Conservation (phyloP, 2,113 vertebrate genomes). For the Psilopogon haemacephalus region DNA sequence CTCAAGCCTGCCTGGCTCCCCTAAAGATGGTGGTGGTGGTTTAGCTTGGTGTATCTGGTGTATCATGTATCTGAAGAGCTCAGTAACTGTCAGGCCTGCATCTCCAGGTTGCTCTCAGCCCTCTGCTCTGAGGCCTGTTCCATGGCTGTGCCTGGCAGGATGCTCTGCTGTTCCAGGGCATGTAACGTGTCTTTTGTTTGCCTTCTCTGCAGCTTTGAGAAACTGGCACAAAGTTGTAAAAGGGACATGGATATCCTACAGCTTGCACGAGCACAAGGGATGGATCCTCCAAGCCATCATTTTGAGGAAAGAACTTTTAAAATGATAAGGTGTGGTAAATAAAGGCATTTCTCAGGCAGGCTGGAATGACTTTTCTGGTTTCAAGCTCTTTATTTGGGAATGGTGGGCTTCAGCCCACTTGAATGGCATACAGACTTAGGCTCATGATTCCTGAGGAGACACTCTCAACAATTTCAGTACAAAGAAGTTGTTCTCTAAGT, state of each 20-base stretch:
- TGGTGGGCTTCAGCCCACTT: neutral
- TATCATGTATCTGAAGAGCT: too few species aligned
- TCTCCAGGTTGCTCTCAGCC: neutral
- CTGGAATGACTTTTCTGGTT: neutral
- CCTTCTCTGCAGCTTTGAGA: slow-evolving; percentile 85
- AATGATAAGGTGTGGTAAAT: slow-evolving; percentile 83
- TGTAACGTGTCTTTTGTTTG: neutral
- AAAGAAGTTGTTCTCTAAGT: neutral
- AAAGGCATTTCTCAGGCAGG: neutral
- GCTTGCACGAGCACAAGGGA: slow-evolving; percentile 85
- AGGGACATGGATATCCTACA: slow-evolving; percentile 90
- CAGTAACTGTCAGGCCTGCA: neutral
- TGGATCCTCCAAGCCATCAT: slow-evolving; percentile 91
- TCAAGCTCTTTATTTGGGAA: neutral
- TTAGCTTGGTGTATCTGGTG: neutral
- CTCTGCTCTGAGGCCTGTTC: neutral
- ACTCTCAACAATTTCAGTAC: neutral
- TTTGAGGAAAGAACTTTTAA: slow-evolving; percentile 91
- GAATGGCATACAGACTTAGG: neutral
- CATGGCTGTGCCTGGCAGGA: neutral
- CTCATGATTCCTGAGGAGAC: neutral
- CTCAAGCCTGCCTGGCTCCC: neutral
- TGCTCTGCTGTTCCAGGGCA: neutral
- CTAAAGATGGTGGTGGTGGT: neutral
- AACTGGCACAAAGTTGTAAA: slow-evolving; percentile 88